Percentiles rank a stretch among this genome's conserved stretches.
Evolutionary conservation across 2,113 vertebrate genomes (phyloP).

Genomic region (Pundamilia nyererei): DNA sequence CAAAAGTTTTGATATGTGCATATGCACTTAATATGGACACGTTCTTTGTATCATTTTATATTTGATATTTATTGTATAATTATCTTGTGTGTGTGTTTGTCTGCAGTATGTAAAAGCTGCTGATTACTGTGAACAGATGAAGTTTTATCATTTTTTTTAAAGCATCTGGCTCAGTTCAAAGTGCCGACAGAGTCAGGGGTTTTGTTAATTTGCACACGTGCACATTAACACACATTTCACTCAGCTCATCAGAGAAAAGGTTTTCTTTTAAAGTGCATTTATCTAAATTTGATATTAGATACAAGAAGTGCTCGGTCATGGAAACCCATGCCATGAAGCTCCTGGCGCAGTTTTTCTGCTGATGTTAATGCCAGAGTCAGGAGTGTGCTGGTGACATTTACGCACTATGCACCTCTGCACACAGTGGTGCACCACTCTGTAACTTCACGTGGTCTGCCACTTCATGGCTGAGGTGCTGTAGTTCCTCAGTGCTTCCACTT

Average conservation of each 20-base stretch:
- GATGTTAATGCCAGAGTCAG: background rate
- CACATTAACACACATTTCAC: background rate
- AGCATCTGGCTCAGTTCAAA: background rate
- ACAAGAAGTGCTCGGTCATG: accelerated
- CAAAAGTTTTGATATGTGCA: background rate
- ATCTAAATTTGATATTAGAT: background rate
- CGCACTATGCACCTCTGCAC: background rate
- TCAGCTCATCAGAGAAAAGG: background rate
- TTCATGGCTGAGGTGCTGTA: background rate
- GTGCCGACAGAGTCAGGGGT: background rate
- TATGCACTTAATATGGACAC: background rate
- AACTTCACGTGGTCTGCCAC: accelerated
- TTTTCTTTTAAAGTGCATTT: background rate
- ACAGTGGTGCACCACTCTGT: accelerated
- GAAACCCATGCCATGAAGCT: background rate
- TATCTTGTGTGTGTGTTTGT: background rate
- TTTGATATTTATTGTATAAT: background rate
- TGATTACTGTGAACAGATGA: background rate
- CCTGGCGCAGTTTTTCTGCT: background rate
- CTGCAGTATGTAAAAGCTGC: background rate
- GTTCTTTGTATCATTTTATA: background rate
- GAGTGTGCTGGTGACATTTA: background rate
- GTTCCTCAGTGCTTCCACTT: background rate
- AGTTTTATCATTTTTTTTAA: background rate
- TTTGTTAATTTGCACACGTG: background rate